phyloP scores from a whole-genome alignment of 2,113 vertebrate genomes.

The Rhinichthys klamathensis region DNA sequence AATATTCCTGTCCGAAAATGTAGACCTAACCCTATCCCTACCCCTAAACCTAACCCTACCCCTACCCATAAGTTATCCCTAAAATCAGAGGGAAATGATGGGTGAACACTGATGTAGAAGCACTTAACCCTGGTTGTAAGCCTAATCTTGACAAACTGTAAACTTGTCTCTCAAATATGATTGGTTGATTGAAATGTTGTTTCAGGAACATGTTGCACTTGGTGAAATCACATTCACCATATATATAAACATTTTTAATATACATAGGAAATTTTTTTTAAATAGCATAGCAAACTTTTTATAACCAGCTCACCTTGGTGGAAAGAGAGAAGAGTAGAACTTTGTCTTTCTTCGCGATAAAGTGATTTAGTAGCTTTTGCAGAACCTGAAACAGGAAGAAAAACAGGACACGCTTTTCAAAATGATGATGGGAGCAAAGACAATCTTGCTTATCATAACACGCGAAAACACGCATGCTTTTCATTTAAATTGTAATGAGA shows the following conservation, averaged over 20 bases:
- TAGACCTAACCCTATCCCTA: too few relatives aligned
- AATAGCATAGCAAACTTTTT: not conserved
- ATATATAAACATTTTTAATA: not conserved
- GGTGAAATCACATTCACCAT: too few relatives aligned
- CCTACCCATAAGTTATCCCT: too few relatives aligned
- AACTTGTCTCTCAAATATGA: too few relatives aligned
- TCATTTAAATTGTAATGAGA: not conserved
- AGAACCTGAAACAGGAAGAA: constrained; percentile 81
- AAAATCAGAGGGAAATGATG: too few relatives aligned
- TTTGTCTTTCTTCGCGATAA: constrained; percentile 86
- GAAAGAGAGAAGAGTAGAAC: constrained; percentile 94
- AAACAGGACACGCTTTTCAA: constrained; percentile 30
- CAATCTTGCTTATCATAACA: constrained; percentile 14
- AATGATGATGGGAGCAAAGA: not conserved
- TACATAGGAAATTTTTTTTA: not conserved
- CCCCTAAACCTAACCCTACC: too few relatives aligned
- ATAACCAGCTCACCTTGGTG: constrained; percentile 83
- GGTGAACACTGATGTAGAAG: too few relatives aligned
- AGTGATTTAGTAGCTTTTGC: constrained; percentile 88
- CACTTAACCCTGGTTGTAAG: too few relatives aligned
- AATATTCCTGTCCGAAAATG: too few relatives aligned
- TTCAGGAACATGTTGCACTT: too few relatives aligned
- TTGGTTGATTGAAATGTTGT: too few relatives aligned
- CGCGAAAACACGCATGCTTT: not conserved
- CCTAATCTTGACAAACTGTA: too few relatives aligned